Base-by-base conservation (phyloP, 2,888 invertebrate genomes). In the Fragum sueziense region DNA sequence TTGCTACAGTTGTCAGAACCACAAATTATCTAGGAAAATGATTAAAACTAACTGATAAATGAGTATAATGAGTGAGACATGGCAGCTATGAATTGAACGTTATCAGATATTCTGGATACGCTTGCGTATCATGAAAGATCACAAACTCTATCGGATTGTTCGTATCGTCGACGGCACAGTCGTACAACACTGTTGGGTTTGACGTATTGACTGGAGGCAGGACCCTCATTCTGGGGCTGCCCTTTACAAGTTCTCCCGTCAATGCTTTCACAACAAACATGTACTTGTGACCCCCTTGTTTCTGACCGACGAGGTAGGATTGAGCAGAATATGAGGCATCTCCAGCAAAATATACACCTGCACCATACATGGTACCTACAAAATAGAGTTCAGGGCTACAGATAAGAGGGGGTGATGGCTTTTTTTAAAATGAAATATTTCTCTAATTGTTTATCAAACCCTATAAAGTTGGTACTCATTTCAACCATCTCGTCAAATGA, bases 281-380 rank as follows among this genome's bases (percentile, higher is more conserved):
- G 31, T 86, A 75, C 25, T 76, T 74, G 22, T 74, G 79, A 14
- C 67, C 25, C 0, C 73, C 72, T n/a, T 78, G 72, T 14, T 61
- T 65, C 11, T 84, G 68, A 52, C 86, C 84, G 31, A 80, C 77
- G 20, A 82, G 79, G 75, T 80, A 78, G 0, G 77, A 33, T 51
- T 83, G 75, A 20, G 83, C 85, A 7, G 88, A 88, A 74, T 90
- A 88, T 2, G 82, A 81, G 4, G 89, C 87, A 78, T 89, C 85
- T 17, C 59, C 79, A n/a, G 88, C 87, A 84, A 91, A 91, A 79
- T 91, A 91, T 1, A 90, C 90, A 20, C 91, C 91, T 52, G 84
- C 65, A 22, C 91, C 91, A 75, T 70, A 84, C 6, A 47, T 51
- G 2, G 68, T 67, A 54, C 81, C 84, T 84, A 73, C 11, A 81